Percentiles rank a stretch among this genome's conserved stretches.
These are phyloP conservation scores for Cephalopholis sonnerati DNA, from an alignment of 2,113 vertebrate genomes.

Conservation along the genomic window DNA sequence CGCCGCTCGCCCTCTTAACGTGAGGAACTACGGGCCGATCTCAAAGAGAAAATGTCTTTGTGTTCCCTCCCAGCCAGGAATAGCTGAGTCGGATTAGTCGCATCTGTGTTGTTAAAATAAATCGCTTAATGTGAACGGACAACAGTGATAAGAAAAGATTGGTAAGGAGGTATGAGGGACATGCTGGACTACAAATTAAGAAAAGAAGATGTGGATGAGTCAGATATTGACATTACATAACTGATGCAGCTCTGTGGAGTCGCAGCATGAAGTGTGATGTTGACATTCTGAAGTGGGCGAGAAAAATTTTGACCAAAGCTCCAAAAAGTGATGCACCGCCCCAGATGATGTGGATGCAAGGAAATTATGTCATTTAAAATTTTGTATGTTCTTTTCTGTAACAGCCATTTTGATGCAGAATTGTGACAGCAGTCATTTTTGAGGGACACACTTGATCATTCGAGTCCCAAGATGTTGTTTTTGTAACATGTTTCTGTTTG, in stretches of 20 bases:
- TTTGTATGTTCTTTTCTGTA: slow-evolving; percentile 15
- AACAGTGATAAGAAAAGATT: background rate
- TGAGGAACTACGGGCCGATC: slow-evolving; percentile 12
- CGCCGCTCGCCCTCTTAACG: slow-evolving; percentile 26
- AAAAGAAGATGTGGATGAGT: background rate
- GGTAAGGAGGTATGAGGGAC: background rate
- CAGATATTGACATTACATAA: slow-evolving; percentile 4
- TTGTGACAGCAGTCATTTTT: background rate
- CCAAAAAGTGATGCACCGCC: background rate
- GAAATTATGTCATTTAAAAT: background rate
- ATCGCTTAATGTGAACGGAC: background rate
- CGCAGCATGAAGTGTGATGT: background rate
- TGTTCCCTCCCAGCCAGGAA: slow-evolving; percentile 62
- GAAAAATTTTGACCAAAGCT: background rate
- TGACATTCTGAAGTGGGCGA: background rate
- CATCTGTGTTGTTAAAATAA: slow-evolving; percentile 10
- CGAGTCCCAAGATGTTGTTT: background rate
- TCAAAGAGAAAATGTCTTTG: slow-evolving; percentile 50
- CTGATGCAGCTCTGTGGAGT: background rate
- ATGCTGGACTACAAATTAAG: background rate
- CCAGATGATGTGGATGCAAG: background rate
- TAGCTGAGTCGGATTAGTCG: slow-evolving; percentile 41
- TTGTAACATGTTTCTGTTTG: background rate
- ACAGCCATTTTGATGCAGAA: slow-evolving; percentile 15
- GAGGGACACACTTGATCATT: background rate